phyloP scores from a whole-genome alignment of 2,888 invertebrate genomes.

The Macrophya annulata region DNA sequence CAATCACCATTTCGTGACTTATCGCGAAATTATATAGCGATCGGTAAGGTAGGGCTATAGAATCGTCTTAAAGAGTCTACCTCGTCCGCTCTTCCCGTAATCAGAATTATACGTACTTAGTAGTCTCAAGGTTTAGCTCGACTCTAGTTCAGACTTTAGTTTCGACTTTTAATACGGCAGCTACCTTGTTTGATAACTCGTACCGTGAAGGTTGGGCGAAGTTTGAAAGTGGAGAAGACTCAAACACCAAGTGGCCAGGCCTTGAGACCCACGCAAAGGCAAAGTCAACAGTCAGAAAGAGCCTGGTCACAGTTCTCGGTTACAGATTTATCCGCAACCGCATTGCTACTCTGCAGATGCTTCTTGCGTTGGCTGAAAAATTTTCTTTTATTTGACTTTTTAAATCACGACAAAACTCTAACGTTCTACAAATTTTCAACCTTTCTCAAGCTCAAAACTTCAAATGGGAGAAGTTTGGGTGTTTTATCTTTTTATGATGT shows the following conservation, averaged over 20 bases:
- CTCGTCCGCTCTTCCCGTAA: background rate
- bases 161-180: slow-evolving; percentile 12
- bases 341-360: background rate
- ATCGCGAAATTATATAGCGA: too few species aligned
- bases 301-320: slow-evolving; percentile 30
- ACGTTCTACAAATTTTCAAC: background rate
- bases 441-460: background rate
- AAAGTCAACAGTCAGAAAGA: slow-evolving; percentile 26
- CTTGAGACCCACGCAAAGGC: slow-evolving; percentile 34
- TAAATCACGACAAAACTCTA: background rate
- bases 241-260: slow-evolving; percentile 21
- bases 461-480: too few species aligned
- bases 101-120: background rate
- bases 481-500: too few species aligned
- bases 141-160: slow-evolving; percentile 24
- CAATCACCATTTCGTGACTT: too few species aligned
- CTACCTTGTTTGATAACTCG: slow-evolving; percentile 42
- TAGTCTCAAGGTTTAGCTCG: slow-evolving; percentile 6
- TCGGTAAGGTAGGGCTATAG: too few species aligned
- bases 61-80: too few species aligned
- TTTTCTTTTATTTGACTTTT: slow-evolving; percentile 24
- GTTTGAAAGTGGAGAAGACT: slow-evolving; percentile 35
- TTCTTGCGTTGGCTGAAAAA: background rate
- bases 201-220: background rate
- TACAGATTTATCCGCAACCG: slow-evolving; percentile 28